Percentiles rank a stretch among this genome's conserved stretches.
Evolutionary conservation across 2,888 invertebrate genomes (phyloP).

Genomic region (Hipparchia sbordonii): DNA sequence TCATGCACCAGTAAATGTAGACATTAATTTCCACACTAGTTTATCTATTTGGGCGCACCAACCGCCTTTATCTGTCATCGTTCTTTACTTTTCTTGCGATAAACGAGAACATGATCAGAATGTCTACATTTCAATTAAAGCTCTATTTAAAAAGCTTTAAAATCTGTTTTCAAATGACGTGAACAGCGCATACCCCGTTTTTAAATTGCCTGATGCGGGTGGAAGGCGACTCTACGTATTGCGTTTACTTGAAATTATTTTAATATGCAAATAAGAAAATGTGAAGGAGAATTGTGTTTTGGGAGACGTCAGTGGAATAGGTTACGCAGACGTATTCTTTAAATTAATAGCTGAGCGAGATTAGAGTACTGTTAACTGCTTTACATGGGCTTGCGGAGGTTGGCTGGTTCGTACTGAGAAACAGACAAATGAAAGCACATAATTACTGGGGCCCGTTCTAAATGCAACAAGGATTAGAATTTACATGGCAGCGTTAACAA

Average conservation of each 20-base stretch:
- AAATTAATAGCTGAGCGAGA: slow-evolving; percentile 80
- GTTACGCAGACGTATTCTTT: slow-evolving; percentile 82
- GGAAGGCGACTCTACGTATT: slow-evolving; percentile 74
- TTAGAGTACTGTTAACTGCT: slow-evolving; percentile 82
- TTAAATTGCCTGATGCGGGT: slow-evolving; percentile 51
- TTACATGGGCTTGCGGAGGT: slow-evolving; percentile 75
- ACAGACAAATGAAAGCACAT: slow-evolving; percentile 81
- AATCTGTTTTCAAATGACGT: slow-evolving; percentile 54
- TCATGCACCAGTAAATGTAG: slow-evolving; percentile 83
- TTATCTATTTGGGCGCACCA: slow-evolving; percentile 82
- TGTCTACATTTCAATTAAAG: slow-evolving; percentile 49
- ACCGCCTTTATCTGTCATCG: slow-evolving; percentile 82
- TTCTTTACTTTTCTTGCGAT: slow-evolving; percentile 60
- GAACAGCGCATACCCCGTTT: slow-evolving; percentile 55
- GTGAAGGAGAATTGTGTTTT: slow-evolving; percentile 72
- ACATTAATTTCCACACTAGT: slow-evolving; percentile 83
- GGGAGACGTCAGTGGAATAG: slow-evolving; percentile 74
- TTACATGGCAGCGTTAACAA: slow-evolving; percentile 77
- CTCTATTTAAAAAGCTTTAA: slow-evolving; percentile 53
- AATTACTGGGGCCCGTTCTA: slow-evolving; percentile 81
- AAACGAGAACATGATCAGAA: slow-evolving; percentile 60
- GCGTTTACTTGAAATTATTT: slow-evolving; percentile 82
- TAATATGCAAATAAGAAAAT: slow-evolving; percentile 83
- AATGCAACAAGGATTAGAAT: slow-evolving; percentile 82
- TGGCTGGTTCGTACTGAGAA: slow-evolving; percentile 77